Evolutionary conservation across 2,113 vertebrate species (phyloP), one percentile per base, ranked within the genome.

Genomic region (Hucho hucho): DNA sequence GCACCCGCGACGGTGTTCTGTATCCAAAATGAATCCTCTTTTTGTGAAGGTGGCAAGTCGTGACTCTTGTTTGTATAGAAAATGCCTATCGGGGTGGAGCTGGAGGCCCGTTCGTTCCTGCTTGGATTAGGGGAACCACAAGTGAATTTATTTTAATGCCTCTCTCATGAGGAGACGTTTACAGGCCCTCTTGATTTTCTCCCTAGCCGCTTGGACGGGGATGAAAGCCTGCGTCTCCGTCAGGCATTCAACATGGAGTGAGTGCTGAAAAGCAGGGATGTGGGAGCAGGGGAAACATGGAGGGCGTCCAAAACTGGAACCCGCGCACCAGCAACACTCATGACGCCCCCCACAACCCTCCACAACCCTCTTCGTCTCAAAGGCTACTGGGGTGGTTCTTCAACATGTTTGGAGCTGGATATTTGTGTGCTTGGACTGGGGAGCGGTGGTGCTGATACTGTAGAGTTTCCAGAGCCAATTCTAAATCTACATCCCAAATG

Each of bases 121-220:
- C 67, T 71, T 4, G 3, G 63, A 43, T 78, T 72, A 70, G 75
- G 75, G 83, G 86, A 89, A 86, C 82, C 82, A 67, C 75, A 72
- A 67, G 80, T 61, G 78, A 81, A 77, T 88, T 79, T 72, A 74
- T 81, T 79, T 81, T 83, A 88, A 91, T 87, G 80, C 72, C 79
- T 84, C 87, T 89, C 89, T 85, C 84, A 89, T 81, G 73, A 81
- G 25, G 76, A 83, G 82, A 85, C 85, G 68, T 87, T 91, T 89
- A 83, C 74, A 63, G 70, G 70, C 37, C 70, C 67, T 84, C 84
- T 85, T 87, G 81, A 86, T 88, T 90, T 91, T 87, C 84, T 86
- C 75, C 75, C 12, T n/a, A 75, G 77, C 78, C 12, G 56, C 81
- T 86, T 91, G 89, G 88, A 88, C 66, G 25, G 1, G 67, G 88